Percentiles rank a stretch among this genome's conserved stretches.
Evolutionary conservation across 2,797 vertebrate genomes (phyloP).

Genomic region (Miichthys miiuy): DNA sequence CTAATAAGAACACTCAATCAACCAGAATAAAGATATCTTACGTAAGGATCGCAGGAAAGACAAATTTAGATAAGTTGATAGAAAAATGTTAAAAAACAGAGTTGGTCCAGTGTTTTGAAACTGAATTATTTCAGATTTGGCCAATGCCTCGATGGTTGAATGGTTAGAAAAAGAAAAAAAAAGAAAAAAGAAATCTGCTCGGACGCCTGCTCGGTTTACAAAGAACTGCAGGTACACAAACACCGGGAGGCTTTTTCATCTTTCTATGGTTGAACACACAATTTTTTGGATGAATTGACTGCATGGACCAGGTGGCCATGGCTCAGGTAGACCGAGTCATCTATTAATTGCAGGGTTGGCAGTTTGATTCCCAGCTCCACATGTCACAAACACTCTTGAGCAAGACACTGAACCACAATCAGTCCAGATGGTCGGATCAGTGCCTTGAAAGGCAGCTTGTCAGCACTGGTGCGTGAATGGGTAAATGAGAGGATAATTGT

Average conservation of each 20-base stretch:
- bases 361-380: neutral
- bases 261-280: neutral
- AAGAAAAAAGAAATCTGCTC: no score
- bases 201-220: neutral
- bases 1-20: neutral
- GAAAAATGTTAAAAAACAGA: neutral
- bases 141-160: neutral
- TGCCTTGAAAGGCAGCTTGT: neutral
- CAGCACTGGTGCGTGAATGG: neutral
- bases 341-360: neutral
- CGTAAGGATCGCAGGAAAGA: neutral
- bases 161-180: neutral
- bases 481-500: neutral
- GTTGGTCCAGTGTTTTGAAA: neutral
- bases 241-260: neutral
- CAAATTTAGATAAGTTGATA: neutral
- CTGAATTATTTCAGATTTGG: neutral
- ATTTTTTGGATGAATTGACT: constrained; percentile 1
- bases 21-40: neutral
- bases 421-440: neutral
- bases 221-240: constrained; percentile 16
- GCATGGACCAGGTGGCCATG: neutral
- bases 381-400: neutral
- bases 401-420: neutral
- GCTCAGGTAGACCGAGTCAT: neutral